Evolutionary conservation across 2,888 invertebrate species (phyloP).

Genomic region (Mamestra brassicae): DNA sequence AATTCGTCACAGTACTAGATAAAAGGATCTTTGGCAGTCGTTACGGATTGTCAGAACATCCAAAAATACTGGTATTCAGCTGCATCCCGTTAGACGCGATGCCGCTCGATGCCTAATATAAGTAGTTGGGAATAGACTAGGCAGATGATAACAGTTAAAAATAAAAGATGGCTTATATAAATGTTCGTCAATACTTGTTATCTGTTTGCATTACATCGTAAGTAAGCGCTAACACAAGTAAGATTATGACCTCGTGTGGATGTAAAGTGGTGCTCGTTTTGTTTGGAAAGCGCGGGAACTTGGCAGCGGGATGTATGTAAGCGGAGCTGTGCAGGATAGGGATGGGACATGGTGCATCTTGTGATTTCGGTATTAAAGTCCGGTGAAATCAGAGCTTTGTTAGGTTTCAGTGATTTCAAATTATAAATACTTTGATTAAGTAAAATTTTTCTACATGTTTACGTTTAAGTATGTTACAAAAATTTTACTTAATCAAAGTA

Average conservation of each 20-base stretch:
- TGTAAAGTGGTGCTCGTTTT: conserved; percentile 47
- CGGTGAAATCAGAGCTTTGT: neutral
- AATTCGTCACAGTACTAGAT: conserved; percentile 3
- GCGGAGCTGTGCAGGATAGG: conserved; percentile 21
- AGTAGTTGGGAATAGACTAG: no score
- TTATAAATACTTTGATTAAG: neutral
- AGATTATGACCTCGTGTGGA: conserved; percentile 42
- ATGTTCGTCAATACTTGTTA: conserved; percentile 14
- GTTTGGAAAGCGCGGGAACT: conserved; percentile 42
- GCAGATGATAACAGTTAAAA: neutral
- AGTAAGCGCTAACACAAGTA: conserved; percentile 31
- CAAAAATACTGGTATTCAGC: no score
- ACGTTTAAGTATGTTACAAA: no score
- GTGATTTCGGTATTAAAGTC: neutral
- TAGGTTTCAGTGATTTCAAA: neutral
- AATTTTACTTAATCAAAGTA: no score
- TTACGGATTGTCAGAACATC: no score
- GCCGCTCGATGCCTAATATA: no score
- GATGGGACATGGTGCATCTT: conserved; percentile 11
- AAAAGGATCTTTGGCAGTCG: neutral
- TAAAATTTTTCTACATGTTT: no score
- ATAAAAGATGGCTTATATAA: neutral
- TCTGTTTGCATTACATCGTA: conserved; percentile 20
- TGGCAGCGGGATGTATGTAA: conserved; percentile 46
- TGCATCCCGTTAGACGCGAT: no score